Evolutionary conservation across 2,113 vertebrate genomes (phyloP).

Genomic region (Percopsis transmontana): DNA sequence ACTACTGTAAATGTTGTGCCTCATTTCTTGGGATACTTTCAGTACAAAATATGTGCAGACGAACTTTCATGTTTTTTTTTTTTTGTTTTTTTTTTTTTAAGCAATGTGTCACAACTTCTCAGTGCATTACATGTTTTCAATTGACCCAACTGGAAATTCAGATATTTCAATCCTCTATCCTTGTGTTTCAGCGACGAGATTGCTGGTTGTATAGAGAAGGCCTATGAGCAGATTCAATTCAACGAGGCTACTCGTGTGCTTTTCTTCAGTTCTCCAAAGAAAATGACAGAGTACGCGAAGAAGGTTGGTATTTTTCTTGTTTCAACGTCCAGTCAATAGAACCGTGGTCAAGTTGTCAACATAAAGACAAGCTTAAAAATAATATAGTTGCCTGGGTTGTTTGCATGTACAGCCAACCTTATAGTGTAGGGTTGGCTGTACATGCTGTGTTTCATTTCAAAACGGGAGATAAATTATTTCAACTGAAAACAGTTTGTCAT

Average conservation of each 20-base stretch:
- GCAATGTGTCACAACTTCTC: no score
- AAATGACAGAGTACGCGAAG: slow-evolving; percentile 94
- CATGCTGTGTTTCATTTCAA: no score
- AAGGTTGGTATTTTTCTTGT: slow-evolving; percentile 84
- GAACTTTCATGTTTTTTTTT: no score
- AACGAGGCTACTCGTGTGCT: slow-evolving; percentile 87
- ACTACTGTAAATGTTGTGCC: background rate
- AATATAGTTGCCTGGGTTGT: no score
- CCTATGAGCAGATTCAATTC: slow-evolving; percentile 92
- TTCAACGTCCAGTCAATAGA: no score
- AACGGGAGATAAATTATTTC: no score
- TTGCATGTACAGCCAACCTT: no score
- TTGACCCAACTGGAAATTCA: background rate
- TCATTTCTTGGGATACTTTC: background rate
- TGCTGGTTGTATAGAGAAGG: slow-evolving; percentile 92
- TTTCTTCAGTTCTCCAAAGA: slow-evolving; percentile 89
- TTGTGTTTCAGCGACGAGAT: slow-evolving; percentile 85
- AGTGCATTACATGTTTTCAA: background rate
- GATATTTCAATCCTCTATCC: background rate
- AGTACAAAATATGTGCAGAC: background rate
- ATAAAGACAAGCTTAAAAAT: no score
- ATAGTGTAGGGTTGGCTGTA: no score
- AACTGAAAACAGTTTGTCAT: no score
- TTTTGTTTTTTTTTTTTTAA: no score
- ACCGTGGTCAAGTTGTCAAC: no score